A percentile compares a stretch with the other conserved stretches of the same genome.
Evolutionary conservation across 2,113 vertebrate genomes (phyloP).

Genomic region (Haemorhous mexicanus): DNA sequence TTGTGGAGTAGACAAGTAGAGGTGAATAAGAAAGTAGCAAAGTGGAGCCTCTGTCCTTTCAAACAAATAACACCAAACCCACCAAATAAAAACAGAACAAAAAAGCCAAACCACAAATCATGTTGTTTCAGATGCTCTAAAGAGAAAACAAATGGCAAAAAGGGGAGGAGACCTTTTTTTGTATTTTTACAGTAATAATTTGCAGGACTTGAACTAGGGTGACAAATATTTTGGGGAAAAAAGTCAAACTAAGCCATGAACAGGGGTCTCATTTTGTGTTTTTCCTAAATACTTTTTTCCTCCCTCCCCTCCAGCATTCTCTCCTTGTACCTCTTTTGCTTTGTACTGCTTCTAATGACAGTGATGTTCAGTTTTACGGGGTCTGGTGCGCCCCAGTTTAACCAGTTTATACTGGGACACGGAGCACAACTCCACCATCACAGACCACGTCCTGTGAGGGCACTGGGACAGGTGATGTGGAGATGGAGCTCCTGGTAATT

Average conservation of each 20-base stretch:
- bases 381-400: background rate
- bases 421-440: background rate
- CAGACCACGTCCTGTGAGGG: rapidly evolving
- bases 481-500: background rate
- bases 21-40: background rate
- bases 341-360: background rate
- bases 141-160: background rate
- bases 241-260: background rate
- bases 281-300: background rate
- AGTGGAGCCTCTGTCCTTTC: background rate
- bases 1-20: background rate
- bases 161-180: background rate
- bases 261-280: background rate
- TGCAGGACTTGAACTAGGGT: background rate
- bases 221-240: background rate
- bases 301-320: background rate
- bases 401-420: background rate
- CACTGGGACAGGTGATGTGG: background rate
- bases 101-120: background rate
- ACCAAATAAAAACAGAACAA: background rate
- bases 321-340: background rate
- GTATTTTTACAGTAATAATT: background rate
- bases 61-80: background rate
- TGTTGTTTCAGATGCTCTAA: background rate
- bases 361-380: background rate